Percentiles rank a stretch among this genome's conserved stretches.
Evolutionary conservation across 2,113 vertebrate genomes (phyloP).

Genomic region (Ophiodon elongatus): DNA sequence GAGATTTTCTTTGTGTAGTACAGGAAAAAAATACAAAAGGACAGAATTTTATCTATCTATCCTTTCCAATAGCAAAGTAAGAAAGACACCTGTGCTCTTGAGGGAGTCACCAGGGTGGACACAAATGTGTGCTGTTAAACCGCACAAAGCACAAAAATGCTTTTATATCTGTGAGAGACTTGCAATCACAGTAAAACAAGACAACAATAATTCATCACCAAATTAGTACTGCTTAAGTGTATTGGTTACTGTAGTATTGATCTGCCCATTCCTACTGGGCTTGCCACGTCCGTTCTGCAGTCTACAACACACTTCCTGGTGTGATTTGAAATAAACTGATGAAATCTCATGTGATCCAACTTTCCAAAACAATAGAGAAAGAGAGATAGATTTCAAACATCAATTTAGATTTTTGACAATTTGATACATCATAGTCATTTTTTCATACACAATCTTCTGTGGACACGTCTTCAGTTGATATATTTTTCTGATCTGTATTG

Average conservation of each 20-base stretch:
- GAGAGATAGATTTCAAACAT: not conserved
- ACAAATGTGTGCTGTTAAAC: not conserved
- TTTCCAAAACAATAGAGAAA: not conserved
- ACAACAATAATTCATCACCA: not conserved
- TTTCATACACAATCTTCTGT: slow-evolving; percentile 30
- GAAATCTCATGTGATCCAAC: not conserved
- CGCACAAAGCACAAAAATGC: slow-evolving; percentile 1
- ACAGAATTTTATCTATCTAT: slow-evolving; percentile 36
- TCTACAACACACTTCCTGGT: not conserved
- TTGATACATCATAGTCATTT: slow-evolving; percentile 24
- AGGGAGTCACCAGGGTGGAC: slow-evolving; percentile 20
- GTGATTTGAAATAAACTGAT: slow-evolving; percentile 9
- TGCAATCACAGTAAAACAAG: not conserved
- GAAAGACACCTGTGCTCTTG: slow-evolving; percentile 36
- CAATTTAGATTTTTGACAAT: slow-evolving; percentile 7
- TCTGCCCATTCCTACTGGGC: not conserved
- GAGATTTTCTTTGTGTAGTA: slow-evolving; percentile 53
- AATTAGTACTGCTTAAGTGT: slow-evolving; percentile 12
- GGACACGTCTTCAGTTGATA: slow-evolving; percentile 17
- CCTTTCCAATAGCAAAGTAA: slow-evolving; percentile 42
- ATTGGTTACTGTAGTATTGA: slow-evolving; percentile 12
- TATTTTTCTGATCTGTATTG: slow-evolving; percentile 20
- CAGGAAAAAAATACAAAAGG: slow-evolving; percentile 22
- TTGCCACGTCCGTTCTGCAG: not conserved
- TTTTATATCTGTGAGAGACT: slow-evolving; percentile 1